Evolutionary conservation across 2,113 vertebrate genomes (phyloP).

Genomic region (Cyprinodon variegatus): DNA sequence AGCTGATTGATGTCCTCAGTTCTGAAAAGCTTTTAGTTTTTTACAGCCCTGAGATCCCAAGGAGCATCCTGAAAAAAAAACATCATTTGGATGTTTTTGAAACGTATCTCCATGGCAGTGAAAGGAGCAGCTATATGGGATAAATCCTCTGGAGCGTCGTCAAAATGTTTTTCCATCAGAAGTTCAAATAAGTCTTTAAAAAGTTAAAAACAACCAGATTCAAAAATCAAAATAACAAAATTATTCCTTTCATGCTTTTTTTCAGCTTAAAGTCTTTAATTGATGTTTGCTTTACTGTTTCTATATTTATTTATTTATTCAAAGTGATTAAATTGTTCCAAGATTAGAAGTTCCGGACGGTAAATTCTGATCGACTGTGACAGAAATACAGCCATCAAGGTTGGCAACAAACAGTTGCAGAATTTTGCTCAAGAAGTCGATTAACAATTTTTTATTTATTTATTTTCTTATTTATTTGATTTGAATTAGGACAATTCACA

Average conservation of each 20-base stretch:
- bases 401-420: neutral
- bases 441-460: neutral
- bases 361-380: neutral
- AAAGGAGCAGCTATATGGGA: conserved; percentile 40
- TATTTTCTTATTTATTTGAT: too few species aligned
- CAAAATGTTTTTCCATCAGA: neutral
- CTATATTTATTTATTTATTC: too few species aligned
- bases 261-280: too few species aligned
- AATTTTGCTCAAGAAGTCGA: too few species aligned
- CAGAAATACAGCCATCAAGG: neutral
- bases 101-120: conserved; percentile 12
- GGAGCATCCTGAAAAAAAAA: neutral
- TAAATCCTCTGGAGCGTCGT: conserved; percentile 14
- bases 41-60: neutral
- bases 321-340: neutral
- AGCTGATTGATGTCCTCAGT: neutral
- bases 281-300: too few species aligned
- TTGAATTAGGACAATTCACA: too few species aligned
- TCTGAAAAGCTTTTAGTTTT: neutral
- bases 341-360: neutral
- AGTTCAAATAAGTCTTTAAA: too few species aligned
- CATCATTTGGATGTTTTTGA: conserved; percentile 4
- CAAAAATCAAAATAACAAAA: too few species aligned
- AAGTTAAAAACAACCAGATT: too few species aligned
- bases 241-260: too few species aligned